Evolutionary conservation across 2,888 invertebrate species (phyloP).

Genomic region (Yponomeuta malinellus): DNA sequence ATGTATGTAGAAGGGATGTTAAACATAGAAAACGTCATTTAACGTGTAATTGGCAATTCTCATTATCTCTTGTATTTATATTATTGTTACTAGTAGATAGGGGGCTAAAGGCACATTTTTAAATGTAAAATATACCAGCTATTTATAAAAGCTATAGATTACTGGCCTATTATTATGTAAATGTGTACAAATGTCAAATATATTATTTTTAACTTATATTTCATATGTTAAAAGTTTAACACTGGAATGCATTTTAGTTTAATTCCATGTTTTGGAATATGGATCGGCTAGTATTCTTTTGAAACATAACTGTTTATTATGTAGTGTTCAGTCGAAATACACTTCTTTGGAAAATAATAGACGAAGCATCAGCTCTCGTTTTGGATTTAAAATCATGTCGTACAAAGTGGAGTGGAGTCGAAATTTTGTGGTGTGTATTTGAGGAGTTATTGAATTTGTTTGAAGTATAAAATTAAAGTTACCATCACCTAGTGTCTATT

Average conservation of each 20-base stretch:
- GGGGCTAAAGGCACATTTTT: background rate
- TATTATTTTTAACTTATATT: slow-evolving; percentile 38
- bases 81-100: slow-evolving; percentile 18
- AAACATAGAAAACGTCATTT: background rate
- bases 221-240: slow-evolving; percentile 36
- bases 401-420: slow-evolving; percentile 30
- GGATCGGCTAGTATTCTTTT: background rate
- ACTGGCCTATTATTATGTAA: slow-evolving; percentile 39
- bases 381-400: slow-evolving; percentile 2
- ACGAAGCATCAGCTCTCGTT: background rate
- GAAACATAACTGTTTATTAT: background rate
- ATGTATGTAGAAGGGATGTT: background rate
- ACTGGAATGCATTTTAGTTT: slow-evolving; percentile 52
- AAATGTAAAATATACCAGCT: slow-evolving; percentile 18
- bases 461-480: slow-evolving; percentile 42
- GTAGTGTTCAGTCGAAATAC: background rate
- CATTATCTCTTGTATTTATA: slow-evolving; percentile 3
- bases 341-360: background rate
- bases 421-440: slow-evolving; percentile 49
- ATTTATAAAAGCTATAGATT: slow-evolving; percentile 14
- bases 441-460: slow-evolving; percentile 12
- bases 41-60: background rate
- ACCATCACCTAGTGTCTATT: slow-evolving; percentile 59
- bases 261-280: background rate
- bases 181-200: slow-evolving; percentile 53